These are phyloP conservation scores for Elgonia sp. DNA, from an alignment of 2,888 invertebrate genomes.

Conservation along the genomic window DNA sequence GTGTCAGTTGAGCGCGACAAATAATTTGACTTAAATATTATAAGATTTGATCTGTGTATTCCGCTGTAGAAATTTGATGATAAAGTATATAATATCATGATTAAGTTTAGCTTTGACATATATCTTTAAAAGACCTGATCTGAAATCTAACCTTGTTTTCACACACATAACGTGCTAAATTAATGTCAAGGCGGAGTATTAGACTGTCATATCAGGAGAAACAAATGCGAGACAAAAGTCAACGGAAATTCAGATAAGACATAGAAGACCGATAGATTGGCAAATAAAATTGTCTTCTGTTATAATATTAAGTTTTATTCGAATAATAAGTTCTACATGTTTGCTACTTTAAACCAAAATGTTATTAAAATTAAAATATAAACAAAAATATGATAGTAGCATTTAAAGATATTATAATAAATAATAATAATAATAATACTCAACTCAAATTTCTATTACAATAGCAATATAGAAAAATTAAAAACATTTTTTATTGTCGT, in stretches of 20 bases:
- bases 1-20: neutral
- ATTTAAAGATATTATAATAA: too few relatives aligned
- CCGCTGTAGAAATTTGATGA: conserved; percentile 17
- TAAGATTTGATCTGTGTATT: conserved; percentile 19
- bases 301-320: too few relatives aligned
- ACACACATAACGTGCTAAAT: conserved; percentile 25
- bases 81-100: conserved; percentile 13
- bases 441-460: too few relatives aligned
- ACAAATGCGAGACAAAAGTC: conserved; percentile 40
- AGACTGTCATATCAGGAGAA: conserved; percentile 26
- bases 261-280: conserved; percentile 9
- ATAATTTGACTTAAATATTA: conserved; percentile 5
- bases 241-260: conserved; percentile 26
- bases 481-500: too few relatives aligned
- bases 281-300: too few relatives aligned
- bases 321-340: too few relatives aligned
- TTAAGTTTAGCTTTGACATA: conserved; percentile 26
- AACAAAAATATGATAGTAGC: too few relatives aligned
- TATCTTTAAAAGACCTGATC: conserved; percentile 17
- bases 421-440: too few relatives aligned
- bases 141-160: conserved; percentile 22
- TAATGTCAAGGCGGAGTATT: conserved; percentile 32
- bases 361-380: too few relatives aligned
- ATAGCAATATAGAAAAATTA: too few relatives aligned
- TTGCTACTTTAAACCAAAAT: too few relatives aligned